A percentile compares a stretch with the other conserved stretches of the same genome.
Conservation (phyloP, 2,888 invertebrate genomes). For the Selenia dentaria region DNA sequence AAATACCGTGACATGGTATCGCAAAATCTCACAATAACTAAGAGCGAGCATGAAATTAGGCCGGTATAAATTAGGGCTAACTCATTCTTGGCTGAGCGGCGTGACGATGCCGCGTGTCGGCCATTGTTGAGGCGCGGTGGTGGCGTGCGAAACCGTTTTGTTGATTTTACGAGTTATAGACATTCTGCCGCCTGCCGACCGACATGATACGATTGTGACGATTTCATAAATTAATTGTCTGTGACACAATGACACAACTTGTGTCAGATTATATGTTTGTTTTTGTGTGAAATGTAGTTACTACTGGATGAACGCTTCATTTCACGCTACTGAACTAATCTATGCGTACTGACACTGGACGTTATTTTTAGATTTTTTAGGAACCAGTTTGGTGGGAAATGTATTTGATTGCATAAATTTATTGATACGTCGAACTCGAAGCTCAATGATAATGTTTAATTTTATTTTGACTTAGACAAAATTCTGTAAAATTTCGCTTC, state of each 20-base stretch:
- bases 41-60: constrained; percentile 79
- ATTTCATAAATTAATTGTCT: constrained; percentile 62
- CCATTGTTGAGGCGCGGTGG: constrained; percentile 61
- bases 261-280: constrained; percentile 33
- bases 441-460: too few relatives aligned
- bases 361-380: background rate
- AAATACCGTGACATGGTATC: constrained; percentile 76
- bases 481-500: too few relatives aligned
- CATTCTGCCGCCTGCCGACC: constrained; percentile 45
- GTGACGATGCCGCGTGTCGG: constrained; percentile 73
- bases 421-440: too few relatives aligned
- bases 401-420: background rate
- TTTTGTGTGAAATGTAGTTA: constrained; percentile 33
- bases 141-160: constrained; percentile 70
- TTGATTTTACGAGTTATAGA: constrained; percentile 66
- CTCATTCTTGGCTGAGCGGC: constrained; percentile 60
- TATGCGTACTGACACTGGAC: background rate
- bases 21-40: constrained; percentile 74
- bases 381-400: constrained; percentile 8
- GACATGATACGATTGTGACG: constrained; percentile 43
- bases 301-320: constrained; percentile 9
- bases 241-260: constrained; percentile 39
- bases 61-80: constrained; percentile 72
- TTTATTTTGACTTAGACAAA: too few relatives aligned
- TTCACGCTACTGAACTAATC: constrained; percentile 14